phyloP scores from a whole-genome alignment of 2,113 vertebrate genomes.

The Phyllostomus hastatus region DNA sequence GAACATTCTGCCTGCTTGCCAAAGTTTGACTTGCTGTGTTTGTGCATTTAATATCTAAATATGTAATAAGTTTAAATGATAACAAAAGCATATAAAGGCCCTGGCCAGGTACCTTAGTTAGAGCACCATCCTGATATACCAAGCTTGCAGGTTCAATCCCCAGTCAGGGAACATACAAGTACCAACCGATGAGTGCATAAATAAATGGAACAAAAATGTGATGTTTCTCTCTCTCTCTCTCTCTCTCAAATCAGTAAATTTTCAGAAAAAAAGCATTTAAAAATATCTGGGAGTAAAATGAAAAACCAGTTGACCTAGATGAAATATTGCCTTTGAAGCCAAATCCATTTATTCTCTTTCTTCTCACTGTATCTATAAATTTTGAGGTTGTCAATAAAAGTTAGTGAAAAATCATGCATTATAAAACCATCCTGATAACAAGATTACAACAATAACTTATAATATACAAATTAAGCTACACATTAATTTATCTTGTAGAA shows the following conservation, averaged over 20 bases:
- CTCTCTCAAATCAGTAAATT: too few species aligned
- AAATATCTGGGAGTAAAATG: conserved; percentile 5
- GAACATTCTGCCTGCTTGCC: background rate
- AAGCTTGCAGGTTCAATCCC: too few species aligned
- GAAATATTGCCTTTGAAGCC: background rate
- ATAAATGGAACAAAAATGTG: too few species aligned
- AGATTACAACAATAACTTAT: background rate
- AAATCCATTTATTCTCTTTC: background rate
- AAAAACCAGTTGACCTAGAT: background rate
- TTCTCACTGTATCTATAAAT: background rate
- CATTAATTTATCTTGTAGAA: background rate
- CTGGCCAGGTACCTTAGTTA: too few species aligned
- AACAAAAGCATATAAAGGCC: background rate
- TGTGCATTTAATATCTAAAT: background rate
- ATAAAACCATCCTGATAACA: background rate
- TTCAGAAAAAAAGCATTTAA: background rate
- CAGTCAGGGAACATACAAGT: too few species aligned
- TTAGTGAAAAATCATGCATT: background rate
- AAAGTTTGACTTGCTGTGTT: background rate
- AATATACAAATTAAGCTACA: background rate
- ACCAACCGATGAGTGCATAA: too few species aligned
- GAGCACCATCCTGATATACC: too few species aligned
- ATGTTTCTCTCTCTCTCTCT: too few species aligned
- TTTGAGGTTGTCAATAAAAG: background rate
- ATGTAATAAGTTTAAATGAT: conserved; percentile 4